Conservation (phyloP, 2,888 invertebrate genomes). For the Ryuthela nishihirai region DNA sequence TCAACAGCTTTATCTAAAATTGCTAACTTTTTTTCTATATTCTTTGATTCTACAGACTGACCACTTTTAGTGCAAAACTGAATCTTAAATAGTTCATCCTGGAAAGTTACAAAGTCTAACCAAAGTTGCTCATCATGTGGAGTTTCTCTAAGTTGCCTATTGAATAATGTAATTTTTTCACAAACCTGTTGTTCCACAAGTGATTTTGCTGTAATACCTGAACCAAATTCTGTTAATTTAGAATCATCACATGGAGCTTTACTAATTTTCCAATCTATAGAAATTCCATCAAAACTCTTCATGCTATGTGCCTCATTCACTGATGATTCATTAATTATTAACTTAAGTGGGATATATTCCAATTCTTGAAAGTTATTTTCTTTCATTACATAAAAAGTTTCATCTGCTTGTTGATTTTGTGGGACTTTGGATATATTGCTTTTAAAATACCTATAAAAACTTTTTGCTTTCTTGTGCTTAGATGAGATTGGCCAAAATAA, state of each 20-base stretch:
- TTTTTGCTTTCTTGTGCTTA: not conserved
- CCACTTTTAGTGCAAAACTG: not conserved
- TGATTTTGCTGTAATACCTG: not conserved
- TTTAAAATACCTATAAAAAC: slow-evolving; percentile 13
- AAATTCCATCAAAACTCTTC: slow-evolving; percentile 23
- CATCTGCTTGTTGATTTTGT: not conserved
- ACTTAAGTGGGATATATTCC: not conserved
- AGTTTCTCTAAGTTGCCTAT: slow-evolving; percentile 47
- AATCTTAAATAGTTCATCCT: slow-evolving; percentile 46
- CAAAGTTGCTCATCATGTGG: slow-evolving; percentile 50
- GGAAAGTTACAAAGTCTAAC: slow-evolving; percentile 53
- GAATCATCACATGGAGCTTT: no score
- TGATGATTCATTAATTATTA: not conserved
- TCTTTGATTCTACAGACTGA: slow-evolving; percentile 13
- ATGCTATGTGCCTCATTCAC: not conserved
- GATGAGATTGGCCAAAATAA: not conserved
- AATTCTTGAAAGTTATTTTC: not conserved
- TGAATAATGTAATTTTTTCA: slow-evolving; percentile 43
- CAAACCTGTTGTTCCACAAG: slow-evolving; percentile 1
- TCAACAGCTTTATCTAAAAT: slow-evolving; percentile 52
- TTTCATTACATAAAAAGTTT: not conserved
- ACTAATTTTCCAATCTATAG: slow-evolving; percentile 26
- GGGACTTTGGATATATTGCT: slow-evolving; percentile 1
- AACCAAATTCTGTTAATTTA: slow-evolving; percentile 1
- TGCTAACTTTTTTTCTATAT: slow-evolving; percentile 52